Evolutionary conservation across 1,140 invertebrate genomes (phyloP).

Genomic region (Solenopsis fugax): DNA sequence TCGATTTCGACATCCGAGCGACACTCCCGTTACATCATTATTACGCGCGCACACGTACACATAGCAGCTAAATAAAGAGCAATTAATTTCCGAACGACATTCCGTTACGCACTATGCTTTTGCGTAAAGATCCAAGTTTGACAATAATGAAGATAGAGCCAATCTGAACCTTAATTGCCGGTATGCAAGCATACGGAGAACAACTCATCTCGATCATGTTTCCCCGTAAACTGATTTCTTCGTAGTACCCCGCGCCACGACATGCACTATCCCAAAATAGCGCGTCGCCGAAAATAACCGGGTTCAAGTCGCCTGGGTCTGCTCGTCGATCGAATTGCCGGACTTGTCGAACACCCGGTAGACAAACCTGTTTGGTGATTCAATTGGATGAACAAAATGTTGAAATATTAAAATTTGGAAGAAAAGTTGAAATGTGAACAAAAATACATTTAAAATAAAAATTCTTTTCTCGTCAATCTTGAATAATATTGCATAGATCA

Average conservation of each 20-base stretch:
- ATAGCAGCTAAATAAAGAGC: background rate
- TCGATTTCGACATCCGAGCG: background rate
- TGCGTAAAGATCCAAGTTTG: background rate
- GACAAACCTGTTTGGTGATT: background rate
- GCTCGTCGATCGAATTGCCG: constrained; percentile 54
- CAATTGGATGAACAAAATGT: background rate
- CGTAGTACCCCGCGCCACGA: constrained; percentile 75
- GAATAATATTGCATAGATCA: too few species aligned
- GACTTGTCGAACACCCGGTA: background rate
- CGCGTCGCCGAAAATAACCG: constrained; percentile 79
- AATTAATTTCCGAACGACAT: background rate
- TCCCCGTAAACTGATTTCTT: constrained; percentile 77
- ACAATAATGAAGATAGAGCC: background rate
- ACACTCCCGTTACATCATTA: constrained; percentile 44
- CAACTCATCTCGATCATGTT: constrained; percentile 74
- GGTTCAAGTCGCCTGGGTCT: constrained; percentile 74
- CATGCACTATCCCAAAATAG: constrained; percentile 81
- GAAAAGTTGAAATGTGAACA: background rate
- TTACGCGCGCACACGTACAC: background rate
- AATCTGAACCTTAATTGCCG: background rate
- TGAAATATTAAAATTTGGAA: background rate
- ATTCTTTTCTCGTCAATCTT: background rate
- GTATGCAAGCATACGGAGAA: constrained; percentile 52
- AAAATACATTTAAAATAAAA: background rate
- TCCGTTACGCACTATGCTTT: background rate